phyloP scores from a whole-genome alignment of 2,113 vertebrate genomes.

The Danionella cerebrum region DNA sequence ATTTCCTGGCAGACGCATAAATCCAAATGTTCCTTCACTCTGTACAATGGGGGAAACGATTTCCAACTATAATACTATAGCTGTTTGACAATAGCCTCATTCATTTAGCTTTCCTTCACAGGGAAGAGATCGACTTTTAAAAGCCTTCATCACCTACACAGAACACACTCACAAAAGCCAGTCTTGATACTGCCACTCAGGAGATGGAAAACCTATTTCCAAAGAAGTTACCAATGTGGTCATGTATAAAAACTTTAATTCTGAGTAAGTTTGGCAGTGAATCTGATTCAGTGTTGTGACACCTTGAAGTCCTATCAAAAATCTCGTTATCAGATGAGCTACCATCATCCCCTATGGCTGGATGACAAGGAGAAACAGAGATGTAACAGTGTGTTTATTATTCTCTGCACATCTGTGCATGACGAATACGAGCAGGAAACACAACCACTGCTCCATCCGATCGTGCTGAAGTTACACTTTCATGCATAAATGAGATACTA shows the following conservation, averaged over 20 bases:
- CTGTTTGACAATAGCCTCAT: too few species aligned
- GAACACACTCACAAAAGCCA: too few species aligned
- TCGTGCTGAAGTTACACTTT: constrained; percentile 45
- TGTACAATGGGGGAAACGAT: too few species aligned
- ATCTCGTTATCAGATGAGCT: constrained; percentile 50
- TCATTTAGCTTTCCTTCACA: too few species aligned
- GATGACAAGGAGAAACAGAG: constrained; percentile 56
- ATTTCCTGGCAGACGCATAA: too few species aligned
- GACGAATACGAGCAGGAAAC: constrained; percentile 30
- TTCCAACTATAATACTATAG: too few species aligned
- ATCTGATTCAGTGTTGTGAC: constrained; percentile 51
- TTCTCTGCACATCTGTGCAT: constrained; percentile 49
- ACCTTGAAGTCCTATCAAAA: constrained; percentile 43
- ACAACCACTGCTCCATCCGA: constrained; percentile 42
- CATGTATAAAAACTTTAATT: constrained; percentile 49
- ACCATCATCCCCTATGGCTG: constrained; percentile 50
- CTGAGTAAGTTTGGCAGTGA: constrained; percentile 47
- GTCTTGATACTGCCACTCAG: constrained; percentile 6
- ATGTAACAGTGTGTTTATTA: constrained; percentile 55
- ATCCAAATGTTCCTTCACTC: too few species aligned
- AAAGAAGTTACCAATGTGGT: constrained; percentile 47
- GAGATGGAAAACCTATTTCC: constrained; percentile 46
- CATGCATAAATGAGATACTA: constrained; percentile 3
- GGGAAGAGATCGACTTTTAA: too few species aligned
- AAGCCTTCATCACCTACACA: too few species aligned